A percentile compares a stretch with the other conserved stretches of the same genome.
Conservation (phyloP, 2,888 invertebrate species). For the Himalopsyche tibetana region DNA sequence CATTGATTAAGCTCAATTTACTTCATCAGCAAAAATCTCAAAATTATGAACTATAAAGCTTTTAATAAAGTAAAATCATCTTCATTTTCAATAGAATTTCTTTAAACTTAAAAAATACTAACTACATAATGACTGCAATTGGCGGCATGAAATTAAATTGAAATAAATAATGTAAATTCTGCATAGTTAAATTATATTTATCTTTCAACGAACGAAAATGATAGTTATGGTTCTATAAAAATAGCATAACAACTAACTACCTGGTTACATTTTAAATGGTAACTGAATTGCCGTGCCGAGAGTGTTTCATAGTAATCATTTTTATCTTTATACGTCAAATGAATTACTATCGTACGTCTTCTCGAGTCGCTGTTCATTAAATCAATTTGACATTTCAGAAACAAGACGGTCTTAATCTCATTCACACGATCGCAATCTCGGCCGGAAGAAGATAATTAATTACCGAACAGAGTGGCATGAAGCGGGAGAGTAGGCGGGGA, state of each 20-base stretch:
- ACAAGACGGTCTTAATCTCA: constrained; percentile 35
- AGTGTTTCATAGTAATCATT: background rate
- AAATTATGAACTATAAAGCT: too few species aligned
- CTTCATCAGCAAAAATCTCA: too few species aligned
- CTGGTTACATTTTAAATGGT: background rate
- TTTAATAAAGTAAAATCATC: too few species aligned
- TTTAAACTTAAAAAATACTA: too few species aligned
- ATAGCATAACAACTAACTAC: background rate
- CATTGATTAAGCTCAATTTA: too few species aligned
- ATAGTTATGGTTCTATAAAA: too few species aligned
- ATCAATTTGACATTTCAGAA: constrained; percentile 43
- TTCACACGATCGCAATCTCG: constrained; percentile 37
- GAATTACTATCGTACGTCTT: background rate
- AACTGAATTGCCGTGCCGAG: background rate
- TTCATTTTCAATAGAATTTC: too few species aligned
- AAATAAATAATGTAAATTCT: too few species aligned
- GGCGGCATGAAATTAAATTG: too few species aligned
- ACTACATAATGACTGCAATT: too few species aligned
- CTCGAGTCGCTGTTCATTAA: constrained; percentile 16
- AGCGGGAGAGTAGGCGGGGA: constrained; percentile 33
- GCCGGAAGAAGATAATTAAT: constrained; percentile 40
- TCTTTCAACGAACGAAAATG: too few species aligned
- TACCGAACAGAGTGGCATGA: constrained; percentile 3
- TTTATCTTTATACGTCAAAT: background rate
- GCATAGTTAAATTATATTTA: too few species aligned